Base-by-base conservation (phyloP, 2,797 vertebrate species). In the Mormyrus proboscirostris region DNA sequence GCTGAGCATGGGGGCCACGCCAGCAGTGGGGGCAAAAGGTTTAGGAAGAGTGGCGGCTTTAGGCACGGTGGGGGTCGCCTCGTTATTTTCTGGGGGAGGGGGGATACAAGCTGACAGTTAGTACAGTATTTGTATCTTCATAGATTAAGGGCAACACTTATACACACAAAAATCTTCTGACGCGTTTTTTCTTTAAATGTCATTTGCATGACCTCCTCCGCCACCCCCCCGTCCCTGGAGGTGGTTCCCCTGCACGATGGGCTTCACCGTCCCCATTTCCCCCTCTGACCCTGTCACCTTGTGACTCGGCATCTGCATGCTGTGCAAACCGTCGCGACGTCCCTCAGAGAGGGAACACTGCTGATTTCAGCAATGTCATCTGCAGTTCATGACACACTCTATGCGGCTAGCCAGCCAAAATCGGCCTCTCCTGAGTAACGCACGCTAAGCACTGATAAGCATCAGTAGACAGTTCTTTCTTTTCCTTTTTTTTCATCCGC, bases 1-100 rank as follows among this genome's bases (percentile, higher is more conserved):
- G 89, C 83, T 84, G 89, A 88, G 90, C 7, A n/a, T 25, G 3
- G 55, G 86, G 9, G 49, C 33, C 3, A 44, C 76, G 0, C 49
- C 55, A 73, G 88, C 38, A 4, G 38, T 29, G 50, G 92, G 86
- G 84, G 90, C 33, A 44, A 92, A 88, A 44, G 88, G 85, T 82
- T 44, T 88, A 6, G 91, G 90, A 59, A 92, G 89, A 22, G 73
- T 86, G 7, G 90, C 85, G 82, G 90, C 53, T 86, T 89, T 92
- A 1, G 89, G 88, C 2, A 47, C 10, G 19, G 73, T 65, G 59
- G 89, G 57, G 16, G 73, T 76, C 33, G 88, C 91, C 82, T 49
- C 0, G 14, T 5, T 91, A n/a, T 90, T 91, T 59, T 93, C 93
- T 92, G 90, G 92, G 92, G 93, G 88, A 16, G 93, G 76, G 88